A percentile compares a stretch with the other conserved stretches of the same genome.
Conservation (phyloP, 2,888 invertebrate species). For the Latrodectus elegans region DNA sequence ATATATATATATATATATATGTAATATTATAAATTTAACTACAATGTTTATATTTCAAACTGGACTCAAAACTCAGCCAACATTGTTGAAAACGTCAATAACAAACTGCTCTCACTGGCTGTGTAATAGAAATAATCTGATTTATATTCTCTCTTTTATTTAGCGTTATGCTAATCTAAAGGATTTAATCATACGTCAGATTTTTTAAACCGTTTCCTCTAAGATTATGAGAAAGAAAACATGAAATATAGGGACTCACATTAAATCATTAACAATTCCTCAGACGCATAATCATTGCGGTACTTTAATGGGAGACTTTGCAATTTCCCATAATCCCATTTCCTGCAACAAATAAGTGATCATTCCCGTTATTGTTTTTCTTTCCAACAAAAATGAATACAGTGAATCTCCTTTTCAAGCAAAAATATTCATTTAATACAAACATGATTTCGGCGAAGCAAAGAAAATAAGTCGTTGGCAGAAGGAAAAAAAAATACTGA, state of each 20-base stretch:
- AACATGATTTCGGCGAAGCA: slow-evolving; percentile 2
- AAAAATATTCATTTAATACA: background rate
- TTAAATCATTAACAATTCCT: background rate
- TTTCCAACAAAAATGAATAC: background rate
- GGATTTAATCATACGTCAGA: no score
- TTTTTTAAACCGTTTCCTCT: no score
- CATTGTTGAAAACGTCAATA: no score
- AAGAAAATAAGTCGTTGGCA: background rate
- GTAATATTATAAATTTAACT: no score
- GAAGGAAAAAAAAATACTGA: slow-evolving; percentile 6
- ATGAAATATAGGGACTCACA: background rate
- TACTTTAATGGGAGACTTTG: background rate
- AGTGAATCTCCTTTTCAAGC: background rate
- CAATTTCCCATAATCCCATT: slow-evolving; percentile 1
- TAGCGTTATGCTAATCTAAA: no score
- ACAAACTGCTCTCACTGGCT: no score
- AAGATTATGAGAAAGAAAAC: no score
- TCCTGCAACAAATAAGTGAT: background rate
- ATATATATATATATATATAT: no score
- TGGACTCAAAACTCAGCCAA: no score
- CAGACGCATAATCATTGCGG: background rate
- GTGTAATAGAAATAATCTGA: no score
- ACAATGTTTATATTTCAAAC: no score
- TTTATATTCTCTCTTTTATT: no score
- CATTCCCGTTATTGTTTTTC: background rate